phyloP scores from a whole-genome alignment of 2,797 vertebrate species.

The Amblyraja radiata region DNA sequence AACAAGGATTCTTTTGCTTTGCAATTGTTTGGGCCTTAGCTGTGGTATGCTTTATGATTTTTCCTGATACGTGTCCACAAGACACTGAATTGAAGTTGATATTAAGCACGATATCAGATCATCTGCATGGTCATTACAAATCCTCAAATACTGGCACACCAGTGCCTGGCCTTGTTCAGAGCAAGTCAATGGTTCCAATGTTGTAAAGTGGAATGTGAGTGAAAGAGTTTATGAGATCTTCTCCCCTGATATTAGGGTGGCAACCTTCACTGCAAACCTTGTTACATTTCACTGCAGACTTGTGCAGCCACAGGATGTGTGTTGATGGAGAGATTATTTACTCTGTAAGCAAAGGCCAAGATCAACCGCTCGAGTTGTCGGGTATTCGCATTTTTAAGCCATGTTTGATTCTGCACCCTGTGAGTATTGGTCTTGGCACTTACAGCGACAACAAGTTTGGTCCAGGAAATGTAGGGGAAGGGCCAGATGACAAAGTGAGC shows the following conservation, averaged over 20 bases:
- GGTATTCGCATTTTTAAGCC: neutral
- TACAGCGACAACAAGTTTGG: neutral
- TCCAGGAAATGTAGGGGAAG: slow-evolving; percentile 3
- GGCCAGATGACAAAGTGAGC: neutral
- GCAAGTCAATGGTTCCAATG: neutral
- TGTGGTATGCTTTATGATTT: neutral
- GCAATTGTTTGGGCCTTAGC: neutral
- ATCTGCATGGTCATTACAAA: neutral
- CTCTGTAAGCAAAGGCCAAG: neutral
- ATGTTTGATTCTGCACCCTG: neutral
- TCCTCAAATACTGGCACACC: neutral
- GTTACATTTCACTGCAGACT: neutral
- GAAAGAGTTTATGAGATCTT: neutral
- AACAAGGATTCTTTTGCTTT: neutral
- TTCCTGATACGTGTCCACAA: neutral
- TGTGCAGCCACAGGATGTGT: slow-evolving; percentile 6
- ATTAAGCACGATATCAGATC: neutral
- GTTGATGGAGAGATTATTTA: neutral
- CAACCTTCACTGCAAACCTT: neutral
- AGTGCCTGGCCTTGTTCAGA: neutral
- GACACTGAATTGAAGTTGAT: neutral
- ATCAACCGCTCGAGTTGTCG: neutral
- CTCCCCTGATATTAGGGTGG: no score
- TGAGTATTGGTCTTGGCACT: neutral
- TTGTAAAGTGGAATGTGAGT: neutral